Evolutionary conservation across 2,888 invertebrate species (phyloP).

Genomic region (Conchocele bisecta): DNA sequence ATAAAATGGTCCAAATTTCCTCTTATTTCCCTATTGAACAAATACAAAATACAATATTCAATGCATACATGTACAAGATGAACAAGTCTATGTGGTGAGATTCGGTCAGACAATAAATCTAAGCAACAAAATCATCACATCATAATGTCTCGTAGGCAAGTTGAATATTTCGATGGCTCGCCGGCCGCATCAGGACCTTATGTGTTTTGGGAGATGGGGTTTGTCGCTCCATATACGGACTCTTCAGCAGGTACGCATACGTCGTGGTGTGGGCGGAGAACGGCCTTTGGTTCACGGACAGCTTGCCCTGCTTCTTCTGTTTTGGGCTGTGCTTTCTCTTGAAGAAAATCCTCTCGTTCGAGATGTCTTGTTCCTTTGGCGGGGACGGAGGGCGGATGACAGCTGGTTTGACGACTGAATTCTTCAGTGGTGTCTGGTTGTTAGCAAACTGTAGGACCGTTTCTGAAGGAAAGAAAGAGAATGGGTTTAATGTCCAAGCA

Average conservation of each 20-base stretch:
- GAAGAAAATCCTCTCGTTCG: constrained; percentile 65
- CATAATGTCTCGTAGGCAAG: constrained; percentile 55
- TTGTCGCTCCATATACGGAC: constrained; percentile 73
- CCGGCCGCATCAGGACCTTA: constrained; percentile 63
- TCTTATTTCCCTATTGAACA: too few relatives aligned
- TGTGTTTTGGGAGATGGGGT: constrained; percentile 67
- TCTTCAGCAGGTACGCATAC: constrained; percentile 65
- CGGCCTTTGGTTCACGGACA: constrained; percentile 76
- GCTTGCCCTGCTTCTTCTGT: constrained; percentile 56
- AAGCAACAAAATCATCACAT: constrained; percentile 9
- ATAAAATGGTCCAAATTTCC: too few relatives aligned
- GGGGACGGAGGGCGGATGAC: constrained; percentile 40
- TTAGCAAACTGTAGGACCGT: constrained; percentile 55
- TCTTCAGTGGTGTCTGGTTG: constrained; percentile 55
- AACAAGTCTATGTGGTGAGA: too few relatives aligned
- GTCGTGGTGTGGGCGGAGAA: constrained; percentile 74
- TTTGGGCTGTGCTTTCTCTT: constrained; percentile 65
- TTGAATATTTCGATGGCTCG: constrained; percentile 59
- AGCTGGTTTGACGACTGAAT: constrained; percentile 44
- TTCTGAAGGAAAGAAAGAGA: constrained; percentile 54
- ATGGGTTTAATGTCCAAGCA: too few relatives aligned
- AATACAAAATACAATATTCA: too few relatives aligned
- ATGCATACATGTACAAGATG: too few relatives aligned
- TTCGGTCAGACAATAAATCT: neutral
- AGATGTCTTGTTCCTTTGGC: constrained; percentile 46